Evolutionary conservation across 2,888 invertebrate species (phyloP).

Genomic region (Xestobium rufovillosum): DNA sequence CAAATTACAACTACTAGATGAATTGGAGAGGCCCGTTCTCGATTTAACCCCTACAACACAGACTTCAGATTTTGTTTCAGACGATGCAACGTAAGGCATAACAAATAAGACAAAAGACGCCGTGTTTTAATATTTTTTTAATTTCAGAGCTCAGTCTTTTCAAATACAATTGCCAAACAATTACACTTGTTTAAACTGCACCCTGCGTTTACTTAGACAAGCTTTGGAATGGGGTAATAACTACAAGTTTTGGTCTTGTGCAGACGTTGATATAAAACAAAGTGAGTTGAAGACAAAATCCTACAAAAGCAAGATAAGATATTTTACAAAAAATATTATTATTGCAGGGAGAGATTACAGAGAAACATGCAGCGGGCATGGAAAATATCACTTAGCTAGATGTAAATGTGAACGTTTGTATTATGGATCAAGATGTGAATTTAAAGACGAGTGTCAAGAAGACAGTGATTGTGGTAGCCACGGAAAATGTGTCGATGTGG

Average conservation of each 20-base stretch:
- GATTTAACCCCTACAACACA: slow-evolving; percentile 77
- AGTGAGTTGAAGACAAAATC: slow-evolving; percentile 42
- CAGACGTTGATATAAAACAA: slow-evolving; percentile 80
- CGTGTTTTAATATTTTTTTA: slow-evolving; percentile 13
- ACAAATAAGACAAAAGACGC: neutral
- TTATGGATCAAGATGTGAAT: slow-evolving; percentile 80
- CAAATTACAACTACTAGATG: slow-evolving; percentile 78
- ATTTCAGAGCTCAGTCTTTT: slow-evolving; percentile 72
- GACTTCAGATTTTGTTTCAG: slow-evolving; percentile 71
- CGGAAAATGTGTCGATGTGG: slow-evolving; percentile 77
- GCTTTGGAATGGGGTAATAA: slow-evolving; percentile 80
- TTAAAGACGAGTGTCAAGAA: slow-evolving; percentile 76
- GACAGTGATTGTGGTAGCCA: slow-evolving; percentile 80
- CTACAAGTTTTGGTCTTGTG: slow-evolving; percentile 93
- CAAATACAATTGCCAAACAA: slow-evolving; percentile 72
- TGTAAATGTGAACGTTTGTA: slow-evolving; percentile 77
- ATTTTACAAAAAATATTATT: no score
- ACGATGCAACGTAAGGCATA: slow-evolving; percentile 75
- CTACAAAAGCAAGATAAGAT: no score
- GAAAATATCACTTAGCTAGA: slow-evolving; percentile 67
- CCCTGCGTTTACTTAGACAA: slow-evolving; percentile 79
- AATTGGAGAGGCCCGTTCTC: slow-evolving; percentile 72
- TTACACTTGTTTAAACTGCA: slow-evolving; percentile 83
- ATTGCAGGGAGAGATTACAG: slow-evolving; percentile 65
- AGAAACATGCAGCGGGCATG: slow-evolving; percentile 80